A percentile compares a stretch with the other conserved stretches of the same genome.
These are phyloP conservation scores for Drosophila ficusphila DNA, from an alignment of 1,140 invertebrate species.

Conservation along the genomic window DNA sequence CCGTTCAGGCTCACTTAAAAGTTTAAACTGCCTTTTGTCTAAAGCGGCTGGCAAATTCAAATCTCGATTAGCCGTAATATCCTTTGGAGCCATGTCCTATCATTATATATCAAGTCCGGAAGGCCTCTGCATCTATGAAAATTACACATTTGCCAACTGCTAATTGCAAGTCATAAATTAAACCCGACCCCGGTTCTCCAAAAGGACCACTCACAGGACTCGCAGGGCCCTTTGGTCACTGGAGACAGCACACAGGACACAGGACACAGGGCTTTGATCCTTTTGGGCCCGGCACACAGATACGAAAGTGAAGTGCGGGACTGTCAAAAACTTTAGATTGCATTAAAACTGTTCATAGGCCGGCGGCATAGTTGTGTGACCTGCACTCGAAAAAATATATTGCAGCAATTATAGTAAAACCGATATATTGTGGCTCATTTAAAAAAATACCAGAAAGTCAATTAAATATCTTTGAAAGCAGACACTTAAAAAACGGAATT, in stretches of 20 bases:
- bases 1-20: constrained; percentile 30
- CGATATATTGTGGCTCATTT: too few species aligned
- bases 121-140: constrained; percentile 53
- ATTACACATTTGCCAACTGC: constrained; percentile 77
- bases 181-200: constrained; percentile 21
- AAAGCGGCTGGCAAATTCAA: not conserved
- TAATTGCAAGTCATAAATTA: constrained; percentile 79
- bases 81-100: constrained; percentile 34
- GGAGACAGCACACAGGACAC: constrained; percentile 10
- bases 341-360: constrained; percentile 50
- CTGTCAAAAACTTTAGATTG: constrained; percentile 73
- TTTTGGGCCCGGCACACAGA: constrained; percentile 15
- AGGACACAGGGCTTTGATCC: constrained; percentile 12
- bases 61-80: constrained; percentile 34
- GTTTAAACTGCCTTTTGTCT: constrained; percentile 23
- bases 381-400: constrained; percentile 12
- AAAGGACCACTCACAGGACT: constrained; percentile 14
- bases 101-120: constrained; percentile 43
- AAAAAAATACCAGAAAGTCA: too few species aligned
- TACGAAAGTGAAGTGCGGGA: constrained; percentile 40
- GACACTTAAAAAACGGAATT: too few species aligned
- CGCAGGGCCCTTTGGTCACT: too few species aligned
- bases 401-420: not conserved
- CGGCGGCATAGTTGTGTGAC: constrained; percentile 38
- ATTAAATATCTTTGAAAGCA: too few species aligned